Evolutionary conservation across 2,797 vertebrate genomes (phyloP), one percentile per base, ranked within the genome.

Genomic region (Cossypha polioptera): DNA sequence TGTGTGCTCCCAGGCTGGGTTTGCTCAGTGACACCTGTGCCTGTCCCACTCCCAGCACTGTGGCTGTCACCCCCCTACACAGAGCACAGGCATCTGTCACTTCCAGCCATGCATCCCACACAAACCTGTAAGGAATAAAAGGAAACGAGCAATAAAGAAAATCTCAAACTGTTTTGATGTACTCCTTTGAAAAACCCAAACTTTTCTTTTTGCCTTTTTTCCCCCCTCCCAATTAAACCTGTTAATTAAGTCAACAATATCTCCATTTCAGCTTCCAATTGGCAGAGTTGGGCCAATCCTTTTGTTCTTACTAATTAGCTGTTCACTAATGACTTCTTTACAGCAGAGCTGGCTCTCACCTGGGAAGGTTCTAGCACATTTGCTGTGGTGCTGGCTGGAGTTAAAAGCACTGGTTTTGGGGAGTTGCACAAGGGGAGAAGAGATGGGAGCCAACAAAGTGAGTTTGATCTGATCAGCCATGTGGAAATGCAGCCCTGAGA

Each of bases 261-360:
- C 69, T 90, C 77, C 54, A 73, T n/a, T 91, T 73, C 72, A 71
- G 24, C 71, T 71, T 83, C 66, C 47, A 91, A 7, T 58, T 90
- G 61, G 61, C 45, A 77, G 50, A 54, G 50, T 21, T 90, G 48
- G 45, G 31, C 47, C 63, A 89, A 65, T 88, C 31, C 4, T 63
- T 83, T 82, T 38, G 48, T 42, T 83, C 22, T 76, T 72, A 21
- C 42, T 94, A 92, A 94, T 95, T 93, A 90, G 61, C 48, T 91
- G 40, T 63, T 65, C 75, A 55, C 28, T 87, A 51, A 80, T 59
- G 43, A 86, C 29, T 67, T 62, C 31, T 42, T 83, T 20, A 62
- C n/a, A 88, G 38, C 19, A 38, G 53, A 42, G 28, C 22, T 94
- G 40, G 29, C 11, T 69, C 18, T 73, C 50, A n/a, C 33, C 88